These are phyloP conservation scores for Clarias batrachus DNA, from an alignment of 2,113 vertebrate species.

Conservation along the genomic window DNA sequence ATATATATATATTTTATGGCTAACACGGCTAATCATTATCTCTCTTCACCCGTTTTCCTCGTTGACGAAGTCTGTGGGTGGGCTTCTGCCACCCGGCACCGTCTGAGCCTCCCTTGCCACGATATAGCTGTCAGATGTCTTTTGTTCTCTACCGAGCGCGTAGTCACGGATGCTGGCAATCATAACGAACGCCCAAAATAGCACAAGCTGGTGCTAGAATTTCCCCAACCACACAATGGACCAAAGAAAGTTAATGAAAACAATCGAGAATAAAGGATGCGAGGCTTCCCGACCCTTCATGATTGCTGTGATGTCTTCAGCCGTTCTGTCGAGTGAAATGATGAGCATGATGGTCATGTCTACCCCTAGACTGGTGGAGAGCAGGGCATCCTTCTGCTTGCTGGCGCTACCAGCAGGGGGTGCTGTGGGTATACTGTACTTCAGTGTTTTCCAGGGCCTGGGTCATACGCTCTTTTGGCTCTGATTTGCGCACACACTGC, in stretches of 20 bases:
- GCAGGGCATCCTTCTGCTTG: not conserved
- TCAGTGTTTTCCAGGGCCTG: not conserved
- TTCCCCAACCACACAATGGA: slow-evolving; percentile 29
- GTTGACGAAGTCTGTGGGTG: slow-evolving; percentile 44
- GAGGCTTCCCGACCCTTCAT: not conserved
- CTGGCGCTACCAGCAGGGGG: slow-evolving; percentile 46
- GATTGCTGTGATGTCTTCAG: slow-evolving; percentile 7
- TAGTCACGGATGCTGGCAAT: slow-evolving; percentile 35
- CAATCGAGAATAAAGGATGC: not conserved
- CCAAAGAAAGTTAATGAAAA: slow-evolving; percentile 44
- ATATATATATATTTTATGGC: not conserved
- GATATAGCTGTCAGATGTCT: slow-evolving; percentile 49
- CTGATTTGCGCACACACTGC: not conserved
- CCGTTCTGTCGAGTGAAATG: slow-evolving; percentile 5
- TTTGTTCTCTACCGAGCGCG: slow-evolving; percentile 41
- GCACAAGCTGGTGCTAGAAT: slow-evolving; percentile 14
- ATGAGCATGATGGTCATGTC: not conserved
- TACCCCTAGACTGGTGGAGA: not conserved
- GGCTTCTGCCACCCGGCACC: slow-evolving; percentile 36
- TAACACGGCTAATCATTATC: slow-evolving; percentile 46
- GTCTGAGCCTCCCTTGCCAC: slow-evolving; percentile 31
- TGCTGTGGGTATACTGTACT: slow-evolving; percentile 41
- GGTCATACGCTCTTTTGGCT: not conserved
- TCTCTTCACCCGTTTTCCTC: slow-evolving; percentile 34
- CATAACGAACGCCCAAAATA: slow-evolving; percentile 33